Evolutionary conservation across 2,113 vertebrate species (phyloP).

Genomic region (Cyanistes caeruleus): DNA sequence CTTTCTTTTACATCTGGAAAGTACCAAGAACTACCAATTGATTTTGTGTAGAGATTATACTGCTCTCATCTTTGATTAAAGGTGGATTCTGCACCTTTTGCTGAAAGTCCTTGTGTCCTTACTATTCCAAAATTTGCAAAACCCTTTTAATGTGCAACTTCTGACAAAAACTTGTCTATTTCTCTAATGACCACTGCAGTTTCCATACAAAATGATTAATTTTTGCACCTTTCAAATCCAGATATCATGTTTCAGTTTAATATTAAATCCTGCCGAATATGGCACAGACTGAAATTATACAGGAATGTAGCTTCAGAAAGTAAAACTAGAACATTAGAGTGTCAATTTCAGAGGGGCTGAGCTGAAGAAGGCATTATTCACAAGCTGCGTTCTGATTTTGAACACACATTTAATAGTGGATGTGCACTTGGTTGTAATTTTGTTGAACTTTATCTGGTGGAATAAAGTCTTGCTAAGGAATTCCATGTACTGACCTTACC

Average conservation of each 20-base stretch:
- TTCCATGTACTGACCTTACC: neutral
- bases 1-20: neutral
- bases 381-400: neutral
- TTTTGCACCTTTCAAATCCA: neutral
- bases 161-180: neutral
- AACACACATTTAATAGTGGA: fast-evolving
- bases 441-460: neutral
- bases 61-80: neutral
- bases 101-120: neutral
- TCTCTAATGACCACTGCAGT: neutral
- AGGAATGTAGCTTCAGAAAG: neutral
- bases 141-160: neutral
- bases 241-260: neutral
- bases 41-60: neutral
- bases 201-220: neutral
- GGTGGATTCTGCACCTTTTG: neutral
- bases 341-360: neutral
- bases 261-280: neutral
- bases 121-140: neutral
- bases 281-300: neutral
- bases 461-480: neutral
- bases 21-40: neutral
- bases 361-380: neutral
- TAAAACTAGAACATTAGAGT: neutral
- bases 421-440: neutral